Evolutionary conservation across 35 echinoderm and acorn worm species (phyloP).

Genomic region (Nesometra sesokonis): DNA sequence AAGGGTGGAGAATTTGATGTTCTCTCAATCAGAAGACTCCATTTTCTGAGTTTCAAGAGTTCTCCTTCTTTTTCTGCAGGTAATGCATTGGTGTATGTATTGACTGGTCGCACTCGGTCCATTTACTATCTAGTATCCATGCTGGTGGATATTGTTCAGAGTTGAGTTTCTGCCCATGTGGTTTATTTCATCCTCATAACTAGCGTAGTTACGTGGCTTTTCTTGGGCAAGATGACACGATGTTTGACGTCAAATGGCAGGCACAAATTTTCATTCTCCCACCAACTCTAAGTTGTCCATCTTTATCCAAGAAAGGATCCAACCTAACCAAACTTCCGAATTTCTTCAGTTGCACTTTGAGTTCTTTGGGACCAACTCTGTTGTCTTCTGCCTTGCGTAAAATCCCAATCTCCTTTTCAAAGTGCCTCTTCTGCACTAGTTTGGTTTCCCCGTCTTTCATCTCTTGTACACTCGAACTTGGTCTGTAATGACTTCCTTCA

Average conservation of each 20-base stretch:
- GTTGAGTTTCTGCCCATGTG: background rate
- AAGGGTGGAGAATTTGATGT: slow-evolving; percentile 30
- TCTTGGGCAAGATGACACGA: background rate
- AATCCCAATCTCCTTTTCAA: slow-evolving; percentile 8
- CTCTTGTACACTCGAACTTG: background rate
- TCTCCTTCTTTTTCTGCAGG: background rate
- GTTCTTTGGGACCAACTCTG: slow-evolving; percentile 8
- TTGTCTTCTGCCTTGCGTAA: background rate
- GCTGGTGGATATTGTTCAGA: background rate
- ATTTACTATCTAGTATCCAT: background rate
- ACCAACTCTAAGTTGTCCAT: background rate
- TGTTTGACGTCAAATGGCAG: background rate
- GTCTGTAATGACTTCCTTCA: background rate
- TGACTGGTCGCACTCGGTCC: background rate
- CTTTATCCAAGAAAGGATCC: background rate
- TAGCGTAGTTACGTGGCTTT: background rate
- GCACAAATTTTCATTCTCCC: background rate
- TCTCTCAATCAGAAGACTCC: slow-evolving; percentile 28
- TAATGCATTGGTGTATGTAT: background rate
- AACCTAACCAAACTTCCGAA: background rate
- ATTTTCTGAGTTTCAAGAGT: slow-evolving; percentile 37
- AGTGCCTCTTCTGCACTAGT: slow-evolving; percentile 5
- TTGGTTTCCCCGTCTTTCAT: slow-evolving; percentile 13
- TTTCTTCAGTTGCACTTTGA: background rate
- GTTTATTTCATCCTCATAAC: background rate